Base-by-base conservation (phyloP, 2,797 vertebrate species). In the Amniataba percoides region DNA sequence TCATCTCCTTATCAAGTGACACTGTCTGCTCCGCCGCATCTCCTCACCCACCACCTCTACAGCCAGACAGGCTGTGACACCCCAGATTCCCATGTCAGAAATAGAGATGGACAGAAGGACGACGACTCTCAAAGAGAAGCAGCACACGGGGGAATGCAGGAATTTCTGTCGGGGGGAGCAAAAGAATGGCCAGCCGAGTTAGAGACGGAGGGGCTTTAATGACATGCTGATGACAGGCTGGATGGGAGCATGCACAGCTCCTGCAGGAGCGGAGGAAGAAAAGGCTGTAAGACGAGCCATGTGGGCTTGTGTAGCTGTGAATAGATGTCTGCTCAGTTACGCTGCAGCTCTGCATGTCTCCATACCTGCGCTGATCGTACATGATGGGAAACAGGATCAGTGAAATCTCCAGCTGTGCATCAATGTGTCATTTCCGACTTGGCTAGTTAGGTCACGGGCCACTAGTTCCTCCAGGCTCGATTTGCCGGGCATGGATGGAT, bases 171-270 rank as follows among this genome's bases (percentile, higher is more conserved):
- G 7, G 71, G 57, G 67, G 65, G n/a, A 64, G 59, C 9, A n/a
- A 60, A 81, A 77, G 70, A 83, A 55, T 31, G 81, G 80, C 67
- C 73, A 27, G 53, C 63, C 55, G 42, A 71, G 84, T 70, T 60
- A 81, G 74, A 67, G 53, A 71, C 16, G 21, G 68, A 64, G 66
- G 46, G 55, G 58, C 51, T 78, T 90, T 93, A 93, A 93, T 94
- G 93, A 89, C 79, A 77, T 88, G 76, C 71, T 92, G 94, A 88
- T 93, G 94, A 95, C 93, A 95, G 92, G 82, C 79, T 49, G 65
- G 60, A 87, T 46, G 82, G 65, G 71, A 84, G 86, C 48, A 62
- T 72, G 74, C 77, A 46, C 3, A 55, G 70, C 74, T 80, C 73
- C 84, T 81, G 71, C 72, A 74, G 71, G 60, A 72, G 64, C 2